These are phyloP conservation scores for Eilema depressum DNA, from an alignment of 2,888 invertebrate genomes.

Conservation along the genomic window DNA sequence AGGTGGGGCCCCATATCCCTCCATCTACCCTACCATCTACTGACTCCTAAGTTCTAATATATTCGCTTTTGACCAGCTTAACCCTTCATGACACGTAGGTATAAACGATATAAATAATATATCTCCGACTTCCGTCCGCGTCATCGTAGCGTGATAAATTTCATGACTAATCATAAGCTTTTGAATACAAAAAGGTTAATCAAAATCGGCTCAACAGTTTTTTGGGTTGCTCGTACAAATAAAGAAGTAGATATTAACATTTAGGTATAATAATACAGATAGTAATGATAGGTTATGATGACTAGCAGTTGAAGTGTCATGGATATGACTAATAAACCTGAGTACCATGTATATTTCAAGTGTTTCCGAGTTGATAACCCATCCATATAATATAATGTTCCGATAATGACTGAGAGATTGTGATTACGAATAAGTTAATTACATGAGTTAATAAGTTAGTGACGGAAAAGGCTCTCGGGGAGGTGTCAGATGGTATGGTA, in stretches of 20 bases:
- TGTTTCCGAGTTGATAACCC: too few species aligned
- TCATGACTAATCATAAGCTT: background rate
- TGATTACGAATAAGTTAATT: too few species aligned
- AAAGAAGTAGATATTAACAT: background rate
- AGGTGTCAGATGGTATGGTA: too few species aligned
- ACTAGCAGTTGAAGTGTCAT: too few species aligned
- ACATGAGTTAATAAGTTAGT: too few species aligned
- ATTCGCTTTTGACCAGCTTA: background rate
- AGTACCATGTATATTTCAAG: too few species aligned
- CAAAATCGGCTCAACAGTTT: background rate
- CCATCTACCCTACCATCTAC: background rate
- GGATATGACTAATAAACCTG: too few species aligned
- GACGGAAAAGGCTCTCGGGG: too few species aligned
- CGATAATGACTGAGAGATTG: too few species aligned
- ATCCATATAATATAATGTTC: too few species aligned
- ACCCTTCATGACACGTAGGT: background rate
- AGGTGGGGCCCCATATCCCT: background rate
- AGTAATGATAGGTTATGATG: too few species aligned
- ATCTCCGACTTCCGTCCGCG: background rate
- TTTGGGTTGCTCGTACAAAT: background rate
- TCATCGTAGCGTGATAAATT: background rate
- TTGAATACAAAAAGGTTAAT: constrained; percentile 1
- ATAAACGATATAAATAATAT: too few species aligned
- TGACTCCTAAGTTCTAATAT: background rate
- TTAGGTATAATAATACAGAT: background rate